Base-by-base conservation (phyloP, 2,113 vertebrate species). In the Baryphthengus martii region DNA sequence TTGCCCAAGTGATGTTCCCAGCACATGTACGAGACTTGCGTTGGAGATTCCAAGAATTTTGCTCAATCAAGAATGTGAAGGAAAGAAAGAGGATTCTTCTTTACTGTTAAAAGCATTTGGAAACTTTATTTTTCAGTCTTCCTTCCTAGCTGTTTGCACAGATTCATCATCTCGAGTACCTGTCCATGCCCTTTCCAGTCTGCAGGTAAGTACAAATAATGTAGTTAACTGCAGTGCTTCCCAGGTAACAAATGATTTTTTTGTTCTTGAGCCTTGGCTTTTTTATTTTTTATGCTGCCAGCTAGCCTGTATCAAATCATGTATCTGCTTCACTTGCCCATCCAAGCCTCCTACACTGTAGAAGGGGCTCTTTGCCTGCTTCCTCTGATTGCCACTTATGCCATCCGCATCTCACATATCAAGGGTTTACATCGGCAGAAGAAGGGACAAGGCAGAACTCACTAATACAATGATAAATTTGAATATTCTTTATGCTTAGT, bases 401-500 rank as follows among this genome's bases (percentile, higher is more conserved):
- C 29, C 16, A 23, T n/a, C 56, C 0, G 0, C 7, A 15, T 35
- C 44, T 63, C 16, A 2, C 7, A 21, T 6, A 11, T 63, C 23
- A 2, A 37, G 1, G 1, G 3, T 50, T 88, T 83, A 29, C 19
- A 2, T 28, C 0, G 1, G 16, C 37, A 55, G 26, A 90, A 26
- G 35, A 72, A 74, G 25, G 28, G 13, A 37, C 9, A 63, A 50
- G 20, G 19, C 65, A 74, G 35, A 6, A 33, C 88, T 80, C 47
- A 10, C 6, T 61, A 50, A n/a, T 28, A 28, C 29, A 49, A 3
- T n/a, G 17, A 75, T 31, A 56, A 84, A 85, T 59, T 19, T 44
- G 10, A 67, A 18, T 78, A 35, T 59, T 86, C n/a, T 58, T 86
- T 74, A 25, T 63, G 17, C n/a, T 42, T 77, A 26, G 13, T 35